phyloP scores from a whole-genome alignment of 2,888 invertebrate species.

The Hemaris fuciformis region DNA sequence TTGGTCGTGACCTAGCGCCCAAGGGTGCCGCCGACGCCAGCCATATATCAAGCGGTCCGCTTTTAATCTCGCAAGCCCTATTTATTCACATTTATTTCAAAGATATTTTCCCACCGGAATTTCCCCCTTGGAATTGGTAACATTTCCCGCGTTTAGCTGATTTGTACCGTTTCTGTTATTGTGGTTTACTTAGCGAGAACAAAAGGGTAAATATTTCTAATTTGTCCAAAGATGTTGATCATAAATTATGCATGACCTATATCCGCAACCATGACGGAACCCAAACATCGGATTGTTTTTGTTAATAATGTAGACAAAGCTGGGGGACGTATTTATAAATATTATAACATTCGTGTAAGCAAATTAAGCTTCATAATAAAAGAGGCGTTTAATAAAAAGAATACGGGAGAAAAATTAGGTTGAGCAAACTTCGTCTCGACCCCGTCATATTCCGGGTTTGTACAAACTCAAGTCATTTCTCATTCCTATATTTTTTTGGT shows the following conservation, averaged over 20 bases:
- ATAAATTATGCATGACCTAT: slow-evolving; percentile 44
- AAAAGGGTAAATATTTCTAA: slow-evolving; percentile 59
- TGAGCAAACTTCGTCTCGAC: slow-evolving; percentile 26
- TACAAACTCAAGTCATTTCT: slow-evolving; percentile 28
- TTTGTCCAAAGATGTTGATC: slow-evolving; percentile 53
- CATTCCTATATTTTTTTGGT: slow-evolving; percentile 31
- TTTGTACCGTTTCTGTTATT: slow-evolving; percentile 66
- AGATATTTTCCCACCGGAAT: slow-evolving; percentile 75
- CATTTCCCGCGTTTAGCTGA: slow-evolving; percentile 70
- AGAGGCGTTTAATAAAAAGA: slow-evolving; percentile 17
- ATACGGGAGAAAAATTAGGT: slow-evolving; percentile 21
- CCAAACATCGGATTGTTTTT: slow-evolving; percentile 35
- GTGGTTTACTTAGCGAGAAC: slow-evolving; percentile 60
- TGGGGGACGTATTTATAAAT: neutral
- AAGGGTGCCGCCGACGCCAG: slow-evolving; percentile 45
- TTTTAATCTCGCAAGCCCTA: slow-evolving; percentile 75
- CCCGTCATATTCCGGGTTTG: slow-evolving; percentile 18
- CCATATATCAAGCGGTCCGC: slow-evolving; percentile 69
- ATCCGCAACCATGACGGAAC: slow-evolving; percentile 31
- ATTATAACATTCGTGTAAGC: neutral
- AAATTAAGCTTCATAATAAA: neutral
- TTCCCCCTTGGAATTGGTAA: slow-evolving; percentile 71
- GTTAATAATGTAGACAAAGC: neutral
- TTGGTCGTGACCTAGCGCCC: slow-evolving; percentile 43
- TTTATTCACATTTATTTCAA: slow-evolving; percentile 77